Evolutionary conservation across 2,797 vertebrate genomes (phyloP), one percentile per base, ranked within the genome.

Genomic region (Steatocranus sp.): DNA sequence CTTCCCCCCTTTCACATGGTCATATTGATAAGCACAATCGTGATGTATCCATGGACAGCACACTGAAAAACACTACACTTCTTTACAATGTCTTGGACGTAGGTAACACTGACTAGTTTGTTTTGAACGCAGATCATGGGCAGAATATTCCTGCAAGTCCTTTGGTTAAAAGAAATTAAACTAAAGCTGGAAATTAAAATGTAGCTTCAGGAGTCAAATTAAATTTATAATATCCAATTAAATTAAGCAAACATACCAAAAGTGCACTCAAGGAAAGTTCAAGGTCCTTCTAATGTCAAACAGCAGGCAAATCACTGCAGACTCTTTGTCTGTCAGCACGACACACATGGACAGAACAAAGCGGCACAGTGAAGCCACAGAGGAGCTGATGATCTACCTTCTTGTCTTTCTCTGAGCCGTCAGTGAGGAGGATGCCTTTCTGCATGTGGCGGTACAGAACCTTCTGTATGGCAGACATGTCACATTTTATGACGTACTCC

Each of bases 401-500:
- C 93, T 99, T 99, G 90, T 99, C 98, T 88, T 99, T 99, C 94
- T 99, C 98, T 2, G 98, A 99, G 78, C 98, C 98, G 7, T 99
- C 98, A 1, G 98, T 99, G 51, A 99, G 98, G 32, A 99, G 98
- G 89, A 99, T 99, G 25, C 98, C 98, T 91, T 98, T 99, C 94
- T 99, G 98, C 98, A 99, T 99, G 88, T 99, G 98, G 51, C 98
- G 97, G 83, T 99, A 99, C 36, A 99, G 94, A 83, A 99, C 97
- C 95, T 98, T 99, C 93, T 99, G 98, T 78, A 99, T 98, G 18
- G 98, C 98, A 20, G 98, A 99, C 98, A 99, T 99, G 94, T 99
- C 98, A 83, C 98, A 99, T 86, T 99, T 99, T 85, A 99, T 96
- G 85, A 99, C 98, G 8, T 99, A 99, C 89, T 99, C 98, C 94